These are phyloP conservation scores for Junco hyemalis DNA, from an alignment of 2,113 vertebrate genomes.

Conservation along the genomic window DNA sequence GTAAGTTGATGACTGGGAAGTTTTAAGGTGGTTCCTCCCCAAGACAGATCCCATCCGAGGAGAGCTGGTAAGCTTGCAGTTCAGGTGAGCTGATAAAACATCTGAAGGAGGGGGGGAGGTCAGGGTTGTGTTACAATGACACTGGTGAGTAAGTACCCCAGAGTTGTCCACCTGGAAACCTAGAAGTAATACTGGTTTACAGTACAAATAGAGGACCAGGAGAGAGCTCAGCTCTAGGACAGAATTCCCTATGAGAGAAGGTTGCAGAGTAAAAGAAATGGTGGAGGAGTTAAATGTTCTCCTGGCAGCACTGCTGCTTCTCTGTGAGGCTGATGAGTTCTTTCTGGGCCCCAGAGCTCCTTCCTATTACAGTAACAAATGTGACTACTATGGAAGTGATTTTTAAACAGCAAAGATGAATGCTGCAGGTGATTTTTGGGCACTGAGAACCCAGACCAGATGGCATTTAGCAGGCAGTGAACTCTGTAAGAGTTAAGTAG, in stretches of 20 bases:
- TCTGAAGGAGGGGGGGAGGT: not conserved
- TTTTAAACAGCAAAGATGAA: not conserved
- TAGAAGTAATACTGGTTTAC: not conserved
- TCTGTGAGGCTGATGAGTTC: not conserved
- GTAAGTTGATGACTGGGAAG: not conserved
- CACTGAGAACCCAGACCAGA: not conserved
- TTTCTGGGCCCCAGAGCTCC: not conserved
- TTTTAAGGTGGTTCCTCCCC: not conserved
- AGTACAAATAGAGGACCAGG: not conserved
- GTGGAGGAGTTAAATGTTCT: not conserved
- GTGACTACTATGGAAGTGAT: not conserved
- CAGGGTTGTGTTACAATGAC: not conserved
- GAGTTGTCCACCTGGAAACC: not conserved
- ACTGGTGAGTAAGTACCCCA: not conserved
- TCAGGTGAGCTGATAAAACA: not conserved
- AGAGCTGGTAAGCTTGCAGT: not conserved
- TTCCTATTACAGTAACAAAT: not conserved
- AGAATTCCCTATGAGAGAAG: not conserved
- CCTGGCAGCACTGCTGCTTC: not conserved
- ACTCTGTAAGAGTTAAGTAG: not conserved
- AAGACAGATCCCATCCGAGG: not conserved
- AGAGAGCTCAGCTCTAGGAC: not conserved
- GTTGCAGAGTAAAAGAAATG: not conserved
- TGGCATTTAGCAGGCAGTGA: slow-evolving; percentile 4
- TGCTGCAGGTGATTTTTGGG: not conserved